These are phyloP conservation scores for Pocillopora damicornis DNA, from an alignment of 64 coral and sea anemone species.

Conservation along the genomic window DNA sequence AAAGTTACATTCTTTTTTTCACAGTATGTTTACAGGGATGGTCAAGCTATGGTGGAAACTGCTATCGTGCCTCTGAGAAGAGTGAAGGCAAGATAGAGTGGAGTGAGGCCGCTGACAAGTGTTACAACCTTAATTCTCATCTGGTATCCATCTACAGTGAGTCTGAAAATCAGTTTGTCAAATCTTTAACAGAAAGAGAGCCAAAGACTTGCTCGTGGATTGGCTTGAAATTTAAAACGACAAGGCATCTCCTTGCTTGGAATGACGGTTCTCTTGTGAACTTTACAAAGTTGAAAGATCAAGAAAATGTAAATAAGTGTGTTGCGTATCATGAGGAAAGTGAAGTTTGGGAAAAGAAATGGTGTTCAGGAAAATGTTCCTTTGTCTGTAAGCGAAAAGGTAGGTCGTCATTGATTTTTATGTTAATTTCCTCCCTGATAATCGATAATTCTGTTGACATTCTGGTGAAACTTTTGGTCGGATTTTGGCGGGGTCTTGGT, in stretches of 20 bases:
- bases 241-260: neutral
- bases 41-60: neutral
- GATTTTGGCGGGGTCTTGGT: too few species aligned
- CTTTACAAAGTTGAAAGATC: neutral
- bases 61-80: neutral
- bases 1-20: neutral
- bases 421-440: too few species aligned
- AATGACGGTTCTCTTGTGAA: neutral
- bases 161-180: neutral
- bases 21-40: neutral
- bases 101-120: neutral
- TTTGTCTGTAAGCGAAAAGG: conserved; percentile 23
- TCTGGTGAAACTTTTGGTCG: too few species aligned
- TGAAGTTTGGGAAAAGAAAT: neutral
- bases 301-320: neutral
- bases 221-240: neutral
- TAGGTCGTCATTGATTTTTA: neutral
- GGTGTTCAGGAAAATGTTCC: neutral
- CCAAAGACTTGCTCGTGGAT: neutral
- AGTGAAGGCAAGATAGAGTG: neutral
- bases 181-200: neutral
- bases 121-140: neutral
- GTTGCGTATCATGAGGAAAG: neutral
- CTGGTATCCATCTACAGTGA: neutral
- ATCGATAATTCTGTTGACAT: too few species aligned